Conservation (phyloP, 2,797 vertebrate genomes). For the Hipposideros larvatus region DNA sequence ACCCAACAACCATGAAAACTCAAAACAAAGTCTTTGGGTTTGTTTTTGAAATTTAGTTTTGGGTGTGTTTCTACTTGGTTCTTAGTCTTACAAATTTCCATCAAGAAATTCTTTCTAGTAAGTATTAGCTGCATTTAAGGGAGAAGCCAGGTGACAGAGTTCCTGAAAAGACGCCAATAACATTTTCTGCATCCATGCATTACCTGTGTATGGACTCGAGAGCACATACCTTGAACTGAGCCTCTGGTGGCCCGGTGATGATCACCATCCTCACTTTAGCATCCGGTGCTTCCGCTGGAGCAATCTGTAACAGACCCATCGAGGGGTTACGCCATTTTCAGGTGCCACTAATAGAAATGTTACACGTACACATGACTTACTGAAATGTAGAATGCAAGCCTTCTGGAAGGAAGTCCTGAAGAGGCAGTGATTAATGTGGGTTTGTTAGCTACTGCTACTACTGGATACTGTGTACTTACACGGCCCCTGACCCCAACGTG, state of each 20-base stretch:
- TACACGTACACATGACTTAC: not conserved
- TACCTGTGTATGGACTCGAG: not conserved
- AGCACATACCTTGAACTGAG: slow-evolving; percentile 96
- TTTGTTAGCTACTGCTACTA: not conserved
- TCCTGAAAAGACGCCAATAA: not conserved
- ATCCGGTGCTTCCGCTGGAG: slow-evolving; percentile 96
- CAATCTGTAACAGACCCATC: slow-evolving; percentile 92
- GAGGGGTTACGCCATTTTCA: slow-evolving; percentile 18
- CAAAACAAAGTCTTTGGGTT: not conserved
- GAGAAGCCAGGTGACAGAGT: not conserved
- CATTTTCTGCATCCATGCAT: too few relatives aligned
- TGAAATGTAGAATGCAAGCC: not conserved
- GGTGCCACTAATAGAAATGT: not conserved
- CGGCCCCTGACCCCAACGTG: not conserved
- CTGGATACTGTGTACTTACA: not conserved
- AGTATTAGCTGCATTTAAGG: not conserved
- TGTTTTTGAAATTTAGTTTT: not conserved
- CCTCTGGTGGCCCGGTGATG: slow-evolving; percentile 97
- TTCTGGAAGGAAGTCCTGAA: slow-evolving; percentile 12
- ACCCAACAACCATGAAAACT: not conserved
- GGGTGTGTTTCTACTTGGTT: not conserved
- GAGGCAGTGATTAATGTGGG: not conserved
- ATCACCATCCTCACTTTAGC: slow-evolving; percentile 98
- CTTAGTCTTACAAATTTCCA: not conserved
- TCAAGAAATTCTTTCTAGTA: not conserved